Conservation (phyloP, 2,797 vertebrate genomes). For the Pantherophis vulpinus region DNA sequence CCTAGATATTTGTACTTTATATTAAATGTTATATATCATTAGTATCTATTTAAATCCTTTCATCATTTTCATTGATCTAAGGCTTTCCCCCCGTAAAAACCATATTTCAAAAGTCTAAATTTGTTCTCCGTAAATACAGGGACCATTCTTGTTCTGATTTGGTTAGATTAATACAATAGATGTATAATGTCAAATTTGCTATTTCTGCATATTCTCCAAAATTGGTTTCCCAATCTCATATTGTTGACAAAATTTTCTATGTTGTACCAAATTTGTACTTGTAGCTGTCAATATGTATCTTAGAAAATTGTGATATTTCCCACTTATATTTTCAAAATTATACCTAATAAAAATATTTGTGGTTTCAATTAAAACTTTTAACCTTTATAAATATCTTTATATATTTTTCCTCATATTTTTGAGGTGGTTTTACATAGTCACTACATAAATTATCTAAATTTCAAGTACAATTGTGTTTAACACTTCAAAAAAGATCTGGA, state of each 20-base stretch:
- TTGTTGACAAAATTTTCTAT: not conserved
- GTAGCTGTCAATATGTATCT: not conserved
- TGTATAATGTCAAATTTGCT: not conserved
- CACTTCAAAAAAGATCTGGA: not conserved
- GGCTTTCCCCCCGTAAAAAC: not conserved
- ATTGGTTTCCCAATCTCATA: not conserved
- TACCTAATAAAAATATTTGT: not conserved
- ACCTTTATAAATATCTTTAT: not conserved
- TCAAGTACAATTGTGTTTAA: not conserved
- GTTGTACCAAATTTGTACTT: not conserved
- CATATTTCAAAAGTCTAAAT: not conserved
- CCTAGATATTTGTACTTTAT: not conserved
- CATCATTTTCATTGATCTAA: not conserved
- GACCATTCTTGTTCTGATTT: not conserved
- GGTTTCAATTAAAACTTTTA: not conserved
- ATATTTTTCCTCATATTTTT: not conserved
- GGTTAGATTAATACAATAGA: not conserved
- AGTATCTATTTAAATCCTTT: not conserved
- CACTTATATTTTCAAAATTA: not conserved
- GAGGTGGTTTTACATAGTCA: not conserved
- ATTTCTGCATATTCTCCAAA: not conserved
- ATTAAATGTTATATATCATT: not conserved
- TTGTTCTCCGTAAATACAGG: not conserved
- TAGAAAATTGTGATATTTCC: not conserved
- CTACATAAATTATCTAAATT: not conserved